These are phyloP conservation scores for Periophthalmus magnuspinnatus DNA, from an alignment of 2,797 vertebrate genomes.

Conservation along the genomic window DNA sequence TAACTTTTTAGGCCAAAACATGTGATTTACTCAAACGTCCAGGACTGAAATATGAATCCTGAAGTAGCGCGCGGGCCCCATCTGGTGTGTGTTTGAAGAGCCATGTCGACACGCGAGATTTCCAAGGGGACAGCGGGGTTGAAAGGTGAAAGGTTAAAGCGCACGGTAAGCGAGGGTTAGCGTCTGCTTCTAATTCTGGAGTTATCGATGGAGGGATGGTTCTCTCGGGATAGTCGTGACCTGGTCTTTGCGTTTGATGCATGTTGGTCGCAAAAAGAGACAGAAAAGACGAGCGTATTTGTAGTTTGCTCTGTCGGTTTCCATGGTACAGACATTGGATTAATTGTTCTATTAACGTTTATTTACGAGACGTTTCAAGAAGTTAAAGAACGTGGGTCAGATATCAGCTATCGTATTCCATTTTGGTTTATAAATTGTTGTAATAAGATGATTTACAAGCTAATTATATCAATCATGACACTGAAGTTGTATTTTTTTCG, in stretches of 20 bases:
- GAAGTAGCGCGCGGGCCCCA: not conserved
- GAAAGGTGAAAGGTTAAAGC: constrained; percentile 56
- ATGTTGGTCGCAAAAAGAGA: constrained; percentile 21
- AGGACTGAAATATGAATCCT: not conserved
- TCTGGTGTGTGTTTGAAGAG: constrained; percentile 8
- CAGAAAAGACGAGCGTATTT: not conserved
- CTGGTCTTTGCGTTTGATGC: constrained; percentile 56
- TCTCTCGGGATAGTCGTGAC: constrained; percentile 45
- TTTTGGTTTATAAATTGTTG: too few relatives aligned
- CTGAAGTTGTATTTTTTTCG: too few relatives aligned
- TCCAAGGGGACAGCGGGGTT: constrained; percentile 24
- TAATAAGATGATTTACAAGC: too few relatives aligned
- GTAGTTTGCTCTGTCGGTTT: not conserved
- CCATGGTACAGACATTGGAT: not conserved
- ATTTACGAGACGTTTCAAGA: not conserved
- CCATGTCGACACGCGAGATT: constrained; percentile 7
- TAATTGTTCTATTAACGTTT: not conserved
- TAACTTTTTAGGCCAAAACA: not conserved
- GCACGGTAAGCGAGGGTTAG: constrained; percentile 34
- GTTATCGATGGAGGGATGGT: constrained; percentile 42
- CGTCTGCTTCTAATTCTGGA: constrained; percentile 32
- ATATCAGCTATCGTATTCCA: too few relatives aligned
- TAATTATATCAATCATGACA: too few relatives aligned
- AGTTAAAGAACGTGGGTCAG: too few relatives aligned
- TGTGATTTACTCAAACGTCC: not conserved